Percentiles rank a stretch among this genome's conserved stretches.
Evolutionary conservation across 2,113 vertebrate genomes (phyloP).

Genomic region (Pavo muticus): DNA sequence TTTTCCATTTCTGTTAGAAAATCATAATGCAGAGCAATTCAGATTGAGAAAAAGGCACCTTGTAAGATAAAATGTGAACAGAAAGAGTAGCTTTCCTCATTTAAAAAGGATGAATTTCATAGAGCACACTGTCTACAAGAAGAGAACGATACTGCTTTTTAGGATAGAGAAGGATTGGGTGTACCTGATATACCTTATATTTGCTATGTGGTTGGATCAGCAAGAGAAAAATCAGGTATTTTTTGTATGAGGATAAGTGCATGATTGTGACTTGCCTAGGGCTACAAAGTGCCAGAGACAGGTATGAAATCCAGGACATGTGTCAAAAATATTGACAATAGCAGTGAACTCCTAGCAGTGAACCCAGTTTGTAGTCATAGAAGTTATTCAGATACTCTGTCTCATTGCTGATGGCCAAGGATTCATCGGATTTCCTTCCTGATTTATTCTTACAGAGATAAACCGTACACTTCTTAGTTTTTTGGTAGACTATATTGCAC

Average conservation of each 20-base stretch:
- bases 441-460: not conserved
- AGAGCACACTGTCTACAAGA: not conserved
- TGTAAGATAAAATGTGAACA: not conserved
- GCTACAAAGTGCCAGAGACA: not conserved
- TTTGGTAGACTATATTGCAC: not conserved
- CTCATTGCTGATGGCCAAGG: not conserved
- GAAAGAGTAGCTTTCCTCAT: not conserved
- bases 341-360: not conserved
- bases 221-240: not conserved
- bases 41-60: not conserved
- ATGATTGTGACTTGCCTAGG: not conserved
- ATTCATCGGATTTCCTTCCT: not conserved
- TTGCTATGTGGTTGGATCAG: not conserved
- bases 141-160: not conserved
- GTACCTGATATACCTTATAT: not conserved
- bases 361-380: not conserved
- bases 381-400: not conserved
- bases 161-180: not conserved
- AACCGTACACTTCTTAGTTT: not conserved
- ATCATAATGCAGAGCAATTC: not conserved
- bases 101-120: not conserved
- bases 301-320: not conserved
- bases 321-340: not conserved
- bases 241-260: not conserved
- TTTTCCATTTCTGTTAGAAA: slow-evolving; percentile 15